Evolutionary conservation across 1,140 invertebrate species (phyloP).

Genomic region (Leucophenga varia): DNA sequence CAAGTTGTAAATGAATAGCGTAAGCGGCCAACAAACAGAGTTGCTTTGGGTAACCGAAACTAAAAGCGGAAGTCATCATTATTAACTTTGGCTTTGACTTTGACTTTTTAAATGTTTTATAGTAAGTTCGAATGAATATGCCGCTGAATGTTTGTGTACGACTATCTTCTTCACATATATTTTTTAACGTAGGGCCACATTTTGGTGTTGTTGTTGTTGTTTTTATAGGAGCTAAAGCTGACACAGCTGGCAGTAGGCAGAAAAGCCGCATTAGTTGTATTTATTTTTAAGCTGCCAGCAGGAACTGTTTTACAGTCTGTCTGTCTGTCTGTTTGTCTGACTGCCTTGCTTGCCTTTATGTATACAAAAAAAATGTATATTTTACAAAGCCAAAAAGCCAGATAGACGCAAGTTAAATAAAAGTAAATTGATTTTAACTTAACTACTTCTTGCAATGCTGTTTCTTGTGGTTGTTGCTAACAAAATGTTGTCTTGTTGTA

Average conservation of each 20-base stretch:
- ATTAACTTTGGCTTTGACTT: conserved; percentile 52
- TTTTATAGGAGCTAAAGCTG: conserved; percentile 1
- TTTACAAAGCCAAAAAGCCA: not conserved
- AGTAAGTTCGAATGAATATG: no score
- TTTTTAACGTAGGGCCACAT: conserved; percentile 35
- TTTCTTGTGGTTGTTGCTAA: conserved; percentile 21
- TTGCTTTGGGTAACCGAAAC: conserved; percentile 41
- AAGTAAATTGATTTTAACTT: conserved; percentile 51
- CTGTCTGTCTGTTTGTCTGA: no score
- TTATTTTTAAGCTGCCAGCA: conserved; percentile 52
- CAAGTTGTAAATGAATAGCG: conserved; percentile 6
- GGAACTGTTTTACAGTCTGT: conserved; percentile 28
- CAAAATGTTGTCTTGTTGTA: not conserved
- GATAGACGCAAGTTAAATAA: conserved; percentile 5
- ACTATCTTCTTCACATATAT: no score
- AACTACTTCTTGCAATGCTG: conserved; percentile 52
- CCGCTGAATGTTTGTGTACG: conserved; percentile 4
- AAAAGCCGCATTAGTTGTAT: conserved; percentile 54
- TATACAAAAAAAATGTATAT: no score
- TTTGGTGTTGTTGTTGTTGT: conserved; percentile 20
- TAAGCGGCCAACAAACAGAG: conserved; percentile 4
- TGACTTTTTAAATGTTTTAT: conserved; percentile 15
- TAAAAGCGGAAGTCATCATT: conserved; percentile 47
- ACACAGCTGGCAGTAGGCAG: conserved; percentile 51
- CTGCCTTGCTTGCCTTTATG: no score